Evolutionary conservation across 2,888 invertebrate species (phyloP), one percentile per base, ranked within the genome.

Genomic region (Mellilla xanthometata): DNA sequence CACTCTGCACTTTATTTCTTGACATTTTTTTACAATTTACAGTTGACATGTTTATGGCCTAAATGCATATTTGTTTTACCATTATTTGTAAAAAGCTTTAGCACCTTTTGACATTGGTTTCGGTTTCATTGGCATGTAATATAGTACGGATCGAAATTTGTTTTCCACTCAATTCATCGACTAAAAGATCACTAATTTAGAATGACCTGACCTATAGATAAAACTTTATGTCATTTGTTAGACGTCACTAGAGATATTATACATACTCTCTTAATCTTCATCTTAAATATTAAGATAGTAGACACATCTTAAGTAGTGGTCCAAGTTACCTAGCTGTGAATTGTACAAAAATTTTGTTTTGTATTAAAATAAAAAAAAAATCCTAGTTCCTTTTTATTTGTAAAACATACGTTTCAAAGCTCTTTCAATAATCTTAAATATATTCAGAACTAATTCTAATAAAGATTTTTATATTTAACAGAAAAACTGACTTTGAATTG

Each of bases 1-100:
- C 62, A 58, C 56, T 61, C 62, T 48, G 63, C 57, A 74, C 65
- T 73, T 65, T 62, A 65, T 65, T 54, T 62, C 68, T 61, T 55
- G 62, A 63, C 19, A 30, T 57, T 54, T 62, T 62, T 61, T 71
- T 70, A 61, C 62, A 60, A 60, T 67, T 68, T 67, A 65, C 64
- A 68, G 66, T 65, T 56, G 61, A 68, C 65, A 54, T 52, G 68
- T 69, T 71, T 69, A 71, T 67, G 71, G 64, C 64, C 67, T 58
- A 62, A 62, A 58, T 56, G 65, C 51, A 47, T 52, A 58, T 66
- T 72, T 68, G 58, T 65, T 62, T 66, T 54, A 61, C 57, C 49
- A 44, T 51, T 52, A 55, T 56, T 67, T 58, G 35, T 60, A 57
- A 60, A 60, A 56, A 47, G 30, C 54, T 58, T 59, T 29, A 48